Evolutionary conservation across 2,888 invertebrate species (phyloP).

Genomic region (Pegoplata infirma): DNA sequence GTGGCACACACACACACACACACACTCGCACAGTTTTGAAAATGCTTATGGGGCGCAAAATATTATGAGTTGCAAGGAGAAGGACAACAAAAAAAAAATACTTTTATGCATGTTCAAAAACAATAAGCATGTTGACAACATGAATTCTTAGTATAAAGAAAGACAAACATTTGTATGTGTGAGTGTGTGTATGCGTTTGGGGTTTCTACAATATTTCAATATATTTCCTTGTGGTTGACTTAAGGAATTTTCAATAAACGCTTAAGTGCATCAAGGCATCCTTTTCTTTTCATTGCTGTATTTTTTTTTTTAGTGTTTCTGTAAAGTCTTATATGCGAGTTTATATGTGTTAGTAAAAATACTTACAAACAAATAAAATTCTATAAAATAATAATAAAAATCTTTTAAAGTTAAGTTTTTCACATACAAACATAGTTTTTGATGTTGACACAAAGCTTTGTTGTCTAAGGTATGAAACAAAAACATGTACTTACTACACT

Average conservation of each 20-base stretch:
- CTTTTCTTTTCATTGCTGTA: neutral
- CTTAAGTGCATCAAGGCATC: slow-evolving; percentile 41
- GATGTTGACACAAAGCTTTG: slow-evolving; percentile 40
- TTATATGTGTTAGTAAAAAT: neutral
- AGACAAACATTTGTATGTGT: neutral
- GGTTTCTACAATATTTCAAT: slow-evolving; percentile 47
- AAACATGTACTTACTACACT: too few relatives aligned
- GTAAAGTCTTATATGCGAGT: neutral
- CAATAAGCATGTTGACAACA: slow-evolving; percentile 2
- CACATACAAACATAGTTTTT: slow-evolving; percentile 15
- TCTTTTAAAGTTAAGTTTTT: slow-evolving; percentile 38
- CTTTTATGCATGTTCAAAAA: neutral
- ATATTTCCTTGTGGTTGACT: slow-evolving; percentile 56
- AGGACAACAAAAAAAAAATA: neutral
- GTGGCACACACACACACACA: too few relatives aligned
- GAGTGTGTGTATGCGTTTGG: neutral
- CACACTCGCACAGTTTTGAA: too few relatives aligned
- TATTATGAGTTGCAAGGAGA: slow-evolving; percentile 37
- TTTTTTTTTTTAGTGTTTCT: neutral
- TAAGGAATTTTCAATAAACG: slow-evolving; percentile 62
- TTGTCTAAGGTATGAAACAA: neutral
- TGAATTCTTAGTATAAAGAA: slow-evolving; percentile 3
- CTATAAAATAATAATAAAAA: slow-evolving; percentile 36
- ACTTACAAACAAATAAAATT: neutral
- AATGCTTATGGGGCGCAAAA: slow-evolving; percentile 22